Percentiles rank a stretch among this genome's conserved stretches.
Evolutionary conservation across 2,797 vertebrate genomes (phyloP).

Genomic region (Cygnus olor): DNA sequence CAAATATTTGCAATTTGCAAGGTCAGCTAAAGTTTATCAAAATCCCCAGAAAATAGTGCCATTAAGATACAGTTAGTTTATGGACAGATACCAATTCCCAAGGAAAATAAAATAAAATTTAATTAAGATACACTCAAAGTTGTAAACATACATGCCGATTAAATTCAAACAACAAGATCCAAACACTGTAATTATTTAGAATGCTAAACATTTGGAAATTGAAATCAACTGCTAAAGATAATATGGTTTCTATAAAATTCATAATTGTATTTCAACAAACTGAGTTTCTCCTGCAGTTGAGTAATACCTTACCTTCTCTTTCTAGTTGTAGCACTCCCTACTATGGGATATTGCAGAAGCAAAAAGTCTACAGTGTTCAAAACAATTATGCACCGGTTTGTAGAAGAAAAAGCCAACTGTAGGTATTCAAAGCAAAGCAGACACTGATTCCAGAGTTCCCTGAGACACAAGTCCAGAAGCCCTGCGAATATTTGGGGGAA

Average conservation of each 20-base stretch:
- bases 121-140: conserved; percentile 45
- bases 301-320: background rate
- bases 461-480: background rate
- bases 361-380: background rate
- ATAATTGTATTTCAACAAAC: background rate
- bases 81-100: conserved; percentile 59
- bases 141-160: conserved; percentile 36
- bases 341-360: background rate
- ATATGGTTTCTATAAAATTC: background rate
- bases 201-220: conserved; percentile 17
- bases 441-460: background rate
- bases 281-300: background rate
- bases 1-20: conserved; percentile 10
- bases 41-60: conserved; percentile 59
- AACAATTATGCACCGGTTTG: background rate
- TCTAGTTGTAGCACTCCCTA: background rate
- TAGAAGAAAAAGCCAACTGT: background rate
- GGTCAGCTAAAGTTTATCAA: conserved; percentile 54
- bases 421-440: background rate
- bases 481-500: background rate
- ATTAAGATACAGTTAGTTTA: conserved; percentile 57
- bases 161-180: conserved; percentile 21
- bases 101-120: background rate
- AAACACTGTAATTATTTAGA: conserved; percentile 21
- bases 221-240: background rate